A percentile compares a stretch with the other conserved stretches of the same genome.
These are phyloP conservation scores for Solenopsis invicta DNA, from an alignment of 1,140 invertebrate genomes.

Conservation along the genomic window DNA sequence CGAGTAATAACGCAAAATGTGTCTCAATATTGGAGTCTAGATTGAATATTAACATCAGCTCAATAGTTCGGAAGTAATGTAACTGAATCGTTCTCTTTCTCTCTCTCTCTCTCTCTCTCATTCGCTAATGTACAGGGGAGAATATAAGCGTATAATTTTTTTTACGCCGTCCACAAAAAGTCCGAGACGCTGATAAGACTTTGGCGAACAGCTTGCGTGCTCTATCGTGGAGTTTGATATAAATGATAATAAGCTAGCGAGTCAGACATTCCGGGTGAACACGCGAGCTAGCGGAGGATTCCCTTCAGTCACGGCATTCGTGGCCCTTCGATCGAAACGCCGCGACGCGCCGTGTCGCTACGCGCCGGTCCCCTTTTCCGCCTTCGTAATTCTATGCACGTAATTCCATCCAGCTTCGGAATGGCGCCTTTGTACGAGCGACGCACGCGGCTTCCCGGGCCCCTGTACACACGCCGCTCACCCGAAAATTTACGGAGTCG, in stretches of 20 bases:
- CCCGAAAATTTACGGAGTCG: conserved; percentile 59
- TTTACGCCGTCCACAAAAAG: conserved; percentile 15
- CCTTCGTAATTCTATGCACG: conserved; percentile 72
- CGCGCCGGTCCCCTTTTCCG: conserved; percentile 40
- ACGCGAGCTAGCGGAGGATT: conserved; percentile 38
- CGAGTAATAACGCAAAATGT: background rate
- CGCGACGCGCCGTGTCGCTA: background rate
- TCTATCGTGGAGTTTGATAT: conserved; percentile 52
- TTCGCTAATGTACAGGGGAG: background rate
- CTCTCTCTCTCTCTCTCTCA: no score
- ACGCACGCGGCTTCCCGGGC: conserved; percentile 22
- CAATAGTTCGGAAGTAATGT: background rate
- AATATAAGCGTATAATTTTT: background rate
- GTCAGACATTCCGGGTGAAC: conserved; percentile 42
- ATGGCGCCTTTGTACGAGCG: conserved; percentile 63
- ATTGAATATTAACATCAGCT: background rate
- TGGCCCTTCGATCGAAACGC: conserved; percentile 41
- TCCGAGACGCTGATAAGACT: conserved; percentile 20
- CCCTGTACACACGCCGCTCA: conserved; percentile 37
- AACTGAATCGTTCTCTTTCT: background rate
- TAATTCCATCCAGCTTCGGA: conserved; percentile 72
- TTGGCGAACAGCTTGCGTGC: conserved; percentile 26
- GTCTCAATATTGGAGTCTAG: background rate
- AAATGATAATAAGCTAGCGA: conserved; percentile 61
- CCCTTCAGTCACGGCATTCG: conserved; percentile 50